Evolutionary conservation across 2,113 vertebrate species (phyloP), one percentile per base, ranked within the genome.

Genomic region (Smithornis capensis): DNA sequence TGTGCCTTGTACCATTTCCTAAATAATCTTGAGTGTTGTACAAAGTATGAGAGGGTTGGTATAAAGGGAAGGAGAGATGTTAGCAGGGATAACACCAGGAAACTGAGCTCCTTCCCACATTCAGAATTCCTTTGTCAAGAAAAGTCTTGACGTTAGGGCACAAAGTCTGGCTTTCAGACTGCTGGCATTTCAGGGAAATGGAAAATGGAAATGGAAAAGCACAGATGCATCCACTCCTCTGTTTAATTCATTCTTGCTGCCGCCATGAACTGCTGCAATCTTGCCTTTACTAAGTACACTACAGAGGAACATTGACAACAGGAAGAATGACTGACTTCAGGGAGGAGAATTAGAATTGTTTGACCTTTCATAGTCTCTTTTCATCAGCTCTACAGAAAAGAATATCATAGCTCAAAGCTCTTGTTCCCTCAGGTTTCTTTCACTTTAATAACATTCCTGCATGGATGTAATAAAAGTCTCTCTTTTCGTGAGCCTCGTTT

Each of bases 311-410:
- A 35, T 2, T 79, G 84, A 53, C 78, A 76, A 25, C 78, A 65
- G 56, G 37, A 84, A 55, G 87, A 87, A 94, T 85, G 49, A 82
- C n/a, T 79, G 53, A 94, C 74, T 84, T 95, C 73, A 65, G 62
- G 49, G 89, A 75, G 62, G 57, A 89, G 91, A 85, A 84, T 95
- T 89, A 94, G 31, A 95, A 89, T 89, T 87, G 81, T 84, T 92
- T 92, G 89, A 94, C 83, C 89, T 93, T 92, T 95, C 91, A 52
- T n/a, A 77, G 90, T 87, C 42, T 93, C 91, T 93, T 97, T 95
- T 90, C 89, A 94, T 91, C 92, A 95, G 42, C 60, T 89, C 29
- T 52, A 62, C 47, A 89, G 80, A 93, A 78, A 93, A 83, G 86
- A 94, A 89, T 65, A 90, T 95, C 67, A 65, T 83, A 74, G 83